Conservation (phyloP, 2,797 vertebrate species). For the Melanotaenia boesemani region DNA sequence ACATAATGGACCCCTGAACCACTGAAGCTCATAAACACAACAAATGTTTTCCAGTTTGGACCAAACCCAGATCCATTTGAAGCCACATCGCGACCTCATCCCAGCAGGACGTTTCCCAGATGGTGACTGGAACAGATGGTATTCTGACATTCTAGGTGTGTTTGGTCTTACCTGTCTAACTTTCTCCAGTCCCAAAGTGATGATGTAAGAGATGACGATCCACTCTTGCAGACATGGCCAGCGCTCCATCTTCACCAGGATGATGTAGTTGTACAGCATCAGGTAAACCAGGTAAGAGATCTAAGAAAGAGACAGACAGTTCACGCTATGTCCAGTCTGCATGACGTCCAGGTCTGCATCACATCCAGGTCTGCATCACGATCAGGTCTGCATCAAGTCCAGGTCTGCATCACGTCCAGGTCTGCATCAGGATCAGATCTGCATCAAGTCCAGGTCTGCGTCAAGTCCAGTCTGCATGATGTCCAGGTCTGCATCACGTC, state of each 20-base stretch:
- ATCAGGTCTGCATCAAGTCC: no score
- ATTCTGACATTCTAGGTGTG: background rate
- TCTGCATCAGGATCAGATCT: no score
- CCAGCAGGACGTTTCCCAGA: no score
- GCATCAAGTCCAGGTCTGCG: no score
- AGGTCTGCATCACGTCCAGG: no score
- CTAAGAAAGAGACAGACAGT: slow-evolving; percentile 68
- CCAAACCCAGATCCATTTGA: no score
- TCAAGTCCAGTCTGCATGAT: no score
- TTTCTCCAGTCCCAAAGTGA: slow-evolving; percentile 95
- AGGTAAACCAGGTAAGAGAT: slow-evolving; percentile 94
- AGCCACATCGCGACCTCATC: no score
- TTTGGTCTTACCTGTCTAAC: slow-evolving; percentile 86
- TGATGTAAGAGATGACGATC: slow-evolving; percentile 96
- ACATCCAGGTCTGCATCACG: no score
- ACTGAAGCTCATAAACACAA: background rate
- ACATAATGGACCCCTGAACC: background rate
- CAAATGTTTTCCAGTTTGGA: no score
- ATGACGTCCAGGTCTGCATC: no score
- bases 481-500: no score
- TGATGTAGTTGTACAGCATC: slow-evolving; percentile 95
- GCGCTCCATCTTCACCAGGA: slow-evolving; percentile 95
- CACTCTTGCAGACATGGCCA: slow-evolving; percentile 95
- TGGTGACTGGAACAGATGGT: background rate
- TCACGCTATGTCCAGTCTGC: background rate